These are phyloP conservation scores for Branchinecta lindahli DNA, from an alignment of 1,140 invertebrate species.

Conservation along the genomic window DNA sequence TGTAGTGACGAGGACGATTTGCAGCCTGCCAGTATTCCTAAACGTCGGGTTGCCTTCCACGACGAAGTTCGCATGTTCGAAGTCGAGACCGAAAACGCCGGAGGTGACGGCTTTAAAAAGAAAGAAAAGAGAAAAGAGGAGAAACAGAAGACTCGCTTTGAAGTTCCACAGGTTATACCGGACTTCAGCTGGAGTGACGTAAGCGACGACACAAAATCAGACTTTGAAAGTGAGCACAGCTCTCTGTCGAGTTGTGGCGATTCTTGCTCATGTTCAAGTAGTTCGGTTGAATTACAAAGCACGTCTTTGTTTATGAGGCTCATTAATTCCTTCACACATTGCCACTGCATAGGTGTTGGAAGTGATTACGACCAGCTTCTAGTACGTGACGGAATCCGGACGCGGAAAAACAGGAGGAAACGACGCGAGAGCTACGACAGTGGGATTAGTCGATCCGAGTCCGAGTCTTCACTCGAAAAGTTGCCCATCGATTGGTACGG, in stretches of 20 bases:
- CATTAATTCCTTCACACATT: neutral
- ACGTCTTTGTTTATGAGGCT: neutral
- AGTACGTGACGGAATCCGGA: neutral
- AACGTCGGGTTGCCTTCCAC: conserved; percentile 10
- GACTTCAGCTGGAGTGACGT: neutral
- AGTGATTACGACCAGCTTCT: neutral
- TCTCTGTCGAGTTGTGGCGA: neutral
- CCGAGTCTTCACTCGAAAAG: neutral
- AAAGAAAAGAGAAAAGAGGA: neutral
- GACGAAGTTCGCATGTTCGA: conserved; percentile 10
- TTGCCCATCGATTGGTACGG: neutral
- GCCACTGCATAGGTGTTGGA: neutral
- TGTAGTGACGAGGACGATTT: neutral
- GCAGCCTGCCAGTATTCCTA: neutral
- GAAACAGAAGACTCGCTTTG: no score
- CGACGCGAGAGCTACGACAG: neutral
- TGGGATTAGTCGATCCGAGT: conserved; percentile 8
- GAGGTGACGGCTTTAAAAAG: conserved; percentile 13
- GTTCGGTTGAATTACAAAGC: neutral
- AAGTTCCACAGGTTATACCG: neutral
- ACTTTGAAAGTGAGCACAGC: neutral
- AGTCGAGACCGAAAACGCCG: conserved; percentile 12
- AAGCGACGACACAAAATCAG: neutral
- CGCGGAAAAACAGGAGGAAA: conserved; percentile 8
- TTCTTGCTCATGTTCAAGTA: neutral